A percentile compares a stretch with the other conserved stretches of the same genome.
phyloP scores from a whole-genome alignment of 2,113 vertebrate species.

The Caranx melampygus region DNA sequence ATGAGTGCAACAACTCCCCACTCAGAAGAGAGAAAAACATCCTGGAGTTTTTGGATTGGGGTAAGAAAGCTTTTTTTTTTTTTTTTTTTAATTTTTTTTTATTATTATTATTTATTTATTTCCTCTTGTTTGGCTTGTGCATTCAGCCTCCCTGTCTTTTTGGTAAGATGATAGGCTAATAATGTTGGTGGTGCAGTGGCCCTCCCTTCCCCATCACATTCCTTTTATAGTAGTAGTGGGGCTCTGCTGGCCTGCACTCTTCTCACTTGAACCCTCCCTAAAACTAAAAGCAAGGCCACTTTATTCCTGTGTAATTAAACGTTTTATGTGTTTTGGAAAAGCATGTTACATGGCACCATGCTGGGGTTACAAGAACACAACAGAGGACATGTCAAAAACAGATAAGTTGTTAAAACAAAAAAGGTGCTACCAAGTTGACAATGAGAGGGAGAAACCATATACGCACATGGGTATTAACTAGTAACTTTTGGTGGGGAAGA shows the following conservation, averaged over 20 bases:
- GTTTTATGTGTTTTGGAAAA: slow-evolving; percentile 35
- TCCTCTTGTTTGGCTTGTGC: slow-evolving; percentile 12
- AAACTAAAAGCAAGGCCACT: slow-evolving; percentile 31
- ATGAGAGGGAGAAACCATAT: neutral
- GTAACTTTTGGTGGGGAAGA: slow-evolving; percentile 10
- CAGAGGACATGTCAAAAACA: slow-evolving; percentile 18
- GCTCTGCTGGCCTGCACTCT: slow-evolving; percentile 68
- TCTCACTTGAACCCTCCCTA: slow-evolving; percentile 48
- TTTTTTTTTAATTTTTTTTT: neutral
- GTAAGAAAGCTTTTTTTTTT: slow-evolving; percentile 81
- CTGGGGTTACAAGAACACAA: neutral
- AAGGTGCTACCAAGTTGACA: slow-evolving; percentile 1
- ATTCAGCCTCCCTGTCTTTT: slow-evolving; percentile 43
- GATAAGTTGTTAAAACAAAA: neutral
- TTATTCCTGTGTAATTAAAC: slow-evolving; percentile 18
- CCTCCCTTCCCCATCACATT: slow-evolving; percentile 78
- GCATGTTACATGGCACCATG: neutral
- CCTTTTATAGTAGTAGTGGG: slow-evolving; percentile 79
- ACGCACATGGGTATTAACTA: slow-evolving; percentile 15
- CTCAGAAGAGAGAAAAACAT: slow-evolving; percentile 97
- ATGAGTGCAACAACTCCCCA: slow-evolving; percentile 97
- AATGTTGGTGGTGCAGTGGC: slow-evolving; percentile 73
- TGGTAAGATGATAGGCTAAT: slow-evolving; percentile 68
- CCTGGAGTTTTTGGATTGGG: slow-evolving; percentile 96
- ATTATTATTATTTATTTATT: neutral